Conservation (phyloP, 1,140 invertebrate genomes). For the Riptortus pedestris region DNA sequence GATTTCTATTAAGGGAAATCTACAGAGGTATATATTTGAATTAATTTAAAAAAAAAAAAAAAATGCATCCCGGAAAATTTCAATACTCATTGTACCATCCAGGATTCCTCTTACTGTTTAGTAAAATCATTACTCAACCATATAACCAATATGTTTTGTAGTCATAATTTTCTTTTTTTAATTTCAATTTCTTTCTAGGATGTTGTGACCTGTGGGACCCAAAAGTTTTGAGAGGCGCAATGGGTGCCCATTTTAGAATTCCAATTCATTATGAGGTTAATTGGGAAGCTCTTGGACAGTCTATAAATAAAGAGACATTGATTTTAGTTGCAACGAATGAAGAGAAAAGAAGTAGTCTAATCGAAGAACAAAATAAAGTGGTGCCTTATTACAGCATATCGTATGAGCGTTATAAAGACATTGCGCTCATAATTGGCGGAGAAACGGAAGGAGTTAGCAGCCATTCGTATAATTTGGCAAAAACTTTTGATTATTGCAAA, state of each 20-base stretch:
- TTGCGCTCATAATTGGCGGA: conserved; percentile 69
- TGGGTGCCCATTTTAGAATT: conserved; percentile 73
- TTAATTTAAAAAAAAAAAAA: no score
- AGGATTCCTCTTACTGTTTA: no score
- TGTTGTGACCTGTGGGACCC: conserved; percentile 80
- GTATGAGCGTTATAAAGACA: conserved; percentile 42
- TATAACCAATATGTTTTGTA: no score
- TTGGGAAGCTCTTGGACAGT: conserved; percentile 51
- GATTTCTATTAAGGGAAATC: no score
- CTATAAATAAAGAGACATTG: conserved; percentile 36
- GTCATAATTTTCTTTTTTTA: background rate
- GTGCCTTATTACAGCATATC: conserved; percentile 52
- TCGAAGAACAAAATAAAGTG: conserved; percentile 39
- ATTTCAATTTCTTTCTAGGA: conserved; percentile 41
- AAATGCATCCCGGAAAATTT: no score
- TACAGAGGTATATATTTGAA: no score
- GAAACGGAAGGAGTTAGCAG: conserved; percentile 75
- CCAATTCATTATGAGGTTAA: conserved; percentile 49
- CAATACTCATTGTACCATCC: no score
- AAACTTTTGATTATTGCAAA: conserved; percentile 46
- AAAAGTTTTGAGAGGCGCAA: conserved; percentile 71
- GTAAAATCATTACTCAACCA: no score
- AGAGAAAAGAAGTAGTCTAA: background rate
- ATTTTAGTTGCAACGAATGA: conserved; percentile 8
- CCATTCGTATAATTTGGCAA: conserved; percentile 48